phyloP scores from a whole-genome alignment of 2,888 invertebrate genomes.

The Teinopalpus imperialis region DNA sequence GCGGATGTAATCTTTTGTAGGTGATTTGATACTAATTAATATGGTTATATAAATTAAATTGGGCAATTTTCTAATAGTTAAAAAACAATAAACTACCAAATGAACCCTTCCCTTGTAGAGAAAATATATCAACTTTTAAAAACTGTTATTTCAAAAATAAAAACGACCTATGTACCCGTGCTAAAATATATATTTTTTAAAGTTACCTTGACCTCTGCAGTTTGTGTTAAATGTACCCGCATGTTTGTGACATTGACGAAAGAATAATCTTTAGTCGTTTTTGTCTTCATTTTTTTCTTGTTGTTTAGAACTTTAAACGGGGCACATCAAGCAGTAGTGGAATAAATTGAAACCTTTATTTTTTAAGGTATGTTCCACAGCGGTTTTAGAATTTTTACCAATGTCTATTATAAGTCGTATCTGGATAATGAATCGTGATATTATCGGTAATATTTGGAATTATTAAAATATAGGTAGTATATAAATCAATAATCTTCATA shows the following conservation, averaged over 20 bases:
- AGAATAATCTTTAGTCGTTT: conserved; percentile 6
- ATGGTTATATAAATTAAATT: too few relatives aligned
- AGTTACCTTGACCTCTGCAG: conserved; percentile 7
- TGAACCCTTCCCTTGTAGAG: neutral
- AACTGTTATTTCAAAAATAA: neutral
- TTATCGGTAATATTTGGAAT: too few relatives aligned
- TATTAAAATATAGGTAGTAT: too few relatives aligned
- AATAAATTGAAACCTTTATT: too few relatives aligned
- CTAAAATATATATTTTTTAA: too few relatives aligned
- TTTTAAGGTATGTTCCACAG: too few relatives aligned
- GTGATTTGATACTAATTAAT: neutral
- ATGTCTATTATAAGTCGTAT: too few relatives aligned
- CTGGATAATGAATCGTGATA: too few relatives aligned
- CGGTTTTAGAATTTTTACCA: neutral
- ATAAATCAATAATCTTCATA: too few relatives aligned
- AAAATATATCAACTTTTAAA: neutral
- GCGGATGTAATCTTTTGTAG: conserved; percentile 5
- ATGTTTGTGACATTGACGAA: conserved; percentile 27
- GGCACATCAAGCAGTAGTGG: too few relatives aligned
- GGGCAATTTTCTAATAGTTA: too few relatives aligned
- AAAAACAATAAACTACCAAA: neutral
- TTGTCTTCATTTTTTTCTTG: conserved; percentile 1
- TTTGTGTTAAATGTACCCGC: conserved; percentile 28
- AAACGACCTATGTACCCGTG: conserved; percentile 4
- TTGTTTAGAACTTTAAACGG: neutral